A percentile compares a stretch with the other conserved stretches of the same genome.
Conservation (phyloP, 2,797 vertebrate genomes). For the Zalophus californianus region DNA sequence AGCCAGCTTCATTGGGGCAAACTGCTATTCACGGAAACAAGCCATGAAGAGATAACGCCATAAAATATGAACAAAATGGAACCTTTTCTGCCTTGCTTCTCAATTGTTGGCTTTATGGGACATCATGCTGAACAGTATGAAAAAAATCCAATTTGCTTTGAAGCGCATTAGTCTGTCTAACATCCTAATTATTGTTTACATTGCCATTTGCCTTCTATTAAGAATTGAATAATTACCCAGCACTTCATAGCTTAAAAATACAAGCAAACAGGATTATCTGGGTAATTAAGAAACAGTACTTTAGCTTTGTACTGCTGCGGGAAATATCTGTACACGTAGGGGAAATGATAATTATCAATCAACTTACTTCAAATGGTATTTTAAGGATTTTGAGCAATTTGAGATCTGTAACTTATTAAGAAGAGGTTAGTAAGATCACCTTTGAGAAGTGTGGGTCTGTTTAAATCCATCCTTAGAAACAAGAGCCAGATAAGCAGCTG, state of each 20-base stretch:
- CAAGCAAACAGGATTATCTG: slow-evolving; percentile 93
- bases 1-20: slow-evolving; percentile 75
- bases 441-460: slow-evolving; percentile 34
- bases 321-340: slow-evolving; percentile 70
- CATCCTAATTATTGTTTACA: slow-evolving; percentile 93
- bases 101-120: slow-evolving; percentile 90
- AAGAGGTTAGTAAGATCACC: slow-evolving; percentile 70
- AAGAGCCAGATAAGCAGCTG: slow-evolving; percentile 76
- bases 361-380: slow-evolving; percentile 72
- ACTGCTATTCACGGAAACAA: slow-evolving; percentile 83
- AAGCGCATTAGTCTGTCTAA: slow-evolving; percentile 90
- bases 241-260: slow-evolving; percentile 91
- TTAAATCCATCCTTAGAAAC: slow-evolving; percentile 55
- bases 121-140: slow-evolving; percentile 89
- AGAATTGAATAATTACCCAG: slow-evolving; percentile 92
- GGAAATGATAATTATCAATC: slow-evolving; percentile 82
- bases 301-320: slow-evolving; percentile 82
- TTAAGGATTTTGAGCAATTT: slow-evolving; percentile 68
- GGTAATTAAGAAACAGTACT: slow-evolving; percentile 91
- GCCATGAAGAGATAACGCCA: slow-evolving; percentile 84
- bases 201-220: slow-evolving; percentile 92
- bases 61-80: slow-evolving; percentile 87
- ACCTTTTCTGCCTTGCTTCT: slow-evolving; percentile 86
- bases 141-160: slow-evolving; percentile 91
- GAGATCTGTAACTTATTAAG: slow-evolving; percentile 73